Evolutionary conservation across 2,888 invertebrate species (phyloP), one percentile per base, ranked within the genome.

Genomic region (Aspidiotus rigidus): DNA sequence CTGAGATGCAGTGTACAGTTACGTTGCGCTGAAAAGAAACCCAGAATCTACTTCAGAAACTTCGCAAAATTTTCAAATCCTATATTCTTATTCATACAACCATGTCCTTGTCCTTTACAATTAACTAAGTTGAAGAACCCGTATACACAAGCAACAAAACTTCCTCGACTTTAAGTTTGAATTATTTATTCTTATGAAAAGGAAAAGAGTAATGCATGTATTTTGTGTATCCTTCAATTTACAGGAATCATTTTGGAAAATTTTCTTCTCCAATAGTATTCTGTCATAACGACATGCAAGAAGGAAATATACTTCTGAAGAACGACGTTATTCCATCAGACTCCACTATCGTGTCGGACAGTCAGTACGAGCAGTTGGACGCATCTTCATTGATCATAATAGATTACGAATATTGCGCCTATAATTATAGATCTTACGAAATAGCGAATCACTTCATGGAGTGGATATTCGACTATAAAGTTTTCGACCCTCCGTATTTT

Each of bases 321-420:
- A 80, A 81, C 73, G 82, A 80, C 60, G 59, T 9, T 13, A 13
- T 59, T 17, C 59, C 28, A 28, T 17, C 59, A 11, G 28, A 59
- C 39, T 59, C 59, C 9, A 28, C 9, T 28, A 28, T 39, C 39
- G 7, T 28, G 11, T 39, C 17, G 11, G 42, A 40, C n/a, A 28
- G 56, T n/a, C n/a, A 57, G n/a, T 57, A 41, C 42, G 44, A 55
- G 0, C 40, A 74, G 75, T 7, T 15, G 39, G 28, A 10, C 56
- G 53, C 83, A 66, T 85, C 85, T 0, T 84, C 84, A 72, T 79
- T 93, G 44, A 87, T 89, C 15, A 81, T 93, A 41, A 93, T 92
- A 75, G 96, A 96, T 78, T 96, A 92, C 77, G 95, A 96, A 79
- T 96, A 95, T 77, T 94, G 94, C 78, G 90, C 94, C 0, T 96